Conservation (phyloP, 2,797 vertebrate genomes). For the Manis javanica region DNA sequence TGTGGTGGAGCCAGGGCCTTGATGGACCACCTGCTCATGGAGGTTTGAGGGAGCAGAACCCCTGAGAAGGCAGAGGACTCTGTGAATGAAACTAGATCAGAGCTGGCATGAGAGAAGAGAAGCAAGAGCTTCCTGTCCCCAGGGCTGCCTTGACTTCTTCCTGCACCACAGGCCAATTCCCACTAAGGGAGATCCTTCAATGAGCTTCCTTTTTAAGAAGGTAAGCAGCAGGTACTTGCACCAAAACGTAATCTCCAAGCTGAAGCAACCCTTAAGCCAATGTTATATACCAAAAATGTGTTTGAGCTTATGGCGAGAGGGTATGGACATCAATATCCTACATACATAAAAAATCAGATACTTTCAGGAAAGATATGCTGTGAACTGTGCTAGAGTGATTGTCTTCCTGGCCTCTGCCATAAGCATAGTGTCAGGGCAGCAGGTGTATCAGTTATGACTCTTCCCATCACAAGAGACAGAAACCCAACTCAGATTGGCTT, state of each 20-base stretch:
- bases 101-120: neutral
- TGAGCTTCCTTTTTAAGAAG: neutral
- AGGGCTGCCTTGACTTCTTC: too few relatives aligned
- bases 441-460: neutral
- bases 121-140: neutral
- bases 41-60: neutral
- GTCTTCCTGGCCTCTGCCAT: neutral
- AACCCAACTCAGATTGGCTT: neutral
- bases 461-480: neutral
- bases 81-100: neutral
- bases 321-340: neutral
- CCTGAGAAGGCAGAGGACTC: neutral
- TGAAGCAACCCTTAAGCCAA: neutral
- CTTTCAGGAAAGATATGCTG: neutral
- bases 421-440: neutral
- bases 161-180: neutral
- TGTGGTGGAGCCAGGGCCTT: fast-evolving
- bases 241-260: neutral
- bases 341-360: neutral
- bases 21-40: neutral
- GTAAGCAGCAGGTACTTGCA: neutral
- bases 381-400: neutral
- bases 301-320: neutral
- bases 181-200: neutral
- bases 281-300: neutral